phyloP scores from a whole-genome alignment of 2,113 vertebrate species.

The Apodemus sylvaticus region DNA sequence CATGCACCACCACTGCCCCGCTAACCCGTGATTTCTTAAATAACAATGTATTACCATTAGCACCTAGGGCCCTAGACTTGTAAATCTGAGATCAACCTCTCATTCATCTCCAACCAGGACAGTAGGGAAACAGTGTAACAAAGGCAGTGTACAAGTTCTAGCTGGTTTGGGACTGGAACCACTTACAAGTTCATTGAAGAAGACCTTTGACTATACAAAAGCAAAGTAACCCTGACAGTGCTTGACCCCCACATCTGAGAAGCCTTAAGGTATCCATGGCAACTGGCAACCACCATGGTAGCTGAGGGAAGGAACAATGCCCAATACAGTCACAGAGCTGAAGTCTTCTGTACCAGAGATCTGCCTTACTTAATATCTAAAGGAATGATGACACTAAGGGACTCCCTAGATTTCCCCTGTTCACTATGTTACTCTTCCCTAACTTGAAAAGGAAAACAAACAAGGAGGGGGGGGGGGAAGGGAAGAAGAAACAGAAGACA shows the following conservation, averaged over 20 bases:
- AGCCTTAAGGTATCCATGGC: background rate
- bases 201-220: background rate
- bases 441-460: background rate
- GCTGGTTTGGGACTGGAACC: background rate
- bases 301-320: background rate
- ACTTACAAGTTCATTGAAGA: background rate
- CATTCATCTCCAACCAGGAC: constrained; percentile 22
- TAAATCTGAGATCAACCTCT: constrained; percentile 26
- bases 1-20: too few relatives aligned
- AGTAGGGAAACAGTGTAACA: background rate
- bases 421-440: background rate
- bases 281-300: fast-evolving
- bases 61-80: background rate
- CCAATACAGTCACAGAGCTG: background rate
- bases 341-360: too few relatives aligned
- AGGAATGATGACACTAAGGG: background rate
- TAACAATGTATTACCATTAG: constrained; percentile 33
- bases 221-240: background rate
- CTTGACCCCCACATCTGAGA: background rate
- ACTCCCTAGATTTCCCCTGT: background rate
- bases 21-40: constrained; percentile 45
- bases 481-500: constrained; percentile 24
- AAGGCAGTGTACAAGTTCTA: background rate
- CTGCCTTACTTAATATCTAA: background rate
- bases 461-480: background rate